Conservation (phyloP, 1,140 invertebrate genomes). For the Tigriopus japonicus region DNA sequence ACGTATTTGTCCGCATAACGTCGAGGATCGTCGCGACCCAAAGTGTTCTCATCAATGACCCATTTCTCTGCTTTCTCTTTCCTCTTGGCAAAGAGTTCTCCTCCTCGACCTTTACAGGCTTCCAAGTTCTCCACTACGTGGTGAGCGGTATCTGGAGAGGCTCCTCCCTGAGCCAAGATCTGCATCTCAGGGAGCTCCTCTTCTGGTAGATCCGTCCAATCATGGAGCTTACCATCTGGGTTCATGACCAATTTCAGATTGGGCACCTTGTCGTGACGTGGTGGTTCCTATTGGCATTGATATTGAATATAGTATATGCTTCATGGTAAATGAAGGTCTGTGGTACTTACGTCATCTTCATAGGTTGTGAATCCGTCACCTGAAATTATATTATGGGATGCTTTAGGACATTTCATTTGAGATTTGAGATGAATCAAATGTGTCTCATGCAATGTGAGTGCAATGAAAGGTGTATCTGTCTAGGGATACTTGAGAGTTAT, state of each 20-base stretch:
- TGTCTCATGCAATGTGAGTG: too few species aligned
- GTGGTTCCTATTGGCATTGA: too few species aligned
- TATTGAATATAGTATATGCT: too few species aligned
- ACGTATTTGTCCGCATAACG: background rate
- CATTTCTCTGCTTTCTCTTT: conserved; percentile 9
- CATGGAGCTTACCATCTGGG: conserved; percentile 11
- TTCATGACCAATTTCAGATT: conserved; percentile 14
- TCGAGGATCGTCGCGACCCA: background rate
- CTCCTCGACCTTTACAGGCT: background rate
- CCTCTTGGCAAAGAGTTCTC: conserved; percentile 11
- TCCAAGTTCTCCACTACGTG: background rate
- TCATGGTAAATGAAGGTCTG: too few species aligned
- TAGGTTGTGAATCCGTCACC: too few species aligned
- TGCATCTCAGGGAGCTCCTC: background rate
- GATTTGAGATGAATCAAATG: too few species aligned
- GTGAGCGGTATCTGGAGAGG: background rate
- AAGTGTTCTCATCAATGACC: conserved; percentile 11
- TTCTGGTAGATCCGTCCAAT: conserved; percentile 5
- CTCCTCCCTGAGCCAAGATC: background rate
- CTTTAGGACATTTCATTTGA: too few species aligned
- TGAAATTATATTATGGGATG: too few species aligned
- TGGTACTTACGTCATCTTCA: too few species aligned
- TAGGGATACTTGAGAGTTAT: too few species aligned
- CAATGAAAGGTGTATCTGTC: too few species aligned
- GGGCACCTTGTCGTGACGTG: background rate